These are phyloP conservation scores for Propithecus coquereli DNA, from an alignment of 2,113 vertebrate species.

Conservation along the genomic window DNA sequence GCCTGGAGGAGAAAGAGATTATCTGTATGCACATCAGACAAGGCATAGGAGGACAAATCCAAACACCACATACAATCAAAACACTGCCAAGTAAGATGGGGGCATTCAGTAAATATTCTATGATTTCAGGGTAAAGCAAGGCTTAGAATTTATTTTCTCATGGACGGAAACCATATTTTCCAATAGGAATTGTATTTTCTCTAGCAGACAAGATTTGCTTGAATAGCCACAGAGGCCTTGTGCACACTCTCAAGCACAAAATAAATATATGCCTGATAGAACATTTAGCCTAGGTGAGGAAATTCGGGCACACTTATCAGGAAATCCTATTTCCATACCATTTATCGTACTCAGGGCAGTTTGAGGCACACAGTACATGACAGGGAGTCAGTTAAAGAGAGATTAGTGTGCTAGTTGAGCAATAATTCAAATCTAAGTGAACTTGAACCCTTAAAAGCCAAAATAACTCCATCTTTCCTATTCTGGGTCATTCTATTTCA, in stretches of 20 bases:
- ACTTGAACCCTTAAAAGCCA: neutral
- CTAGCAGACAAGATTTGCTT: slow-evolving; percentile 16
- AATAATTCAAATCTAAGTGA: slow-evolving; percentile 54
- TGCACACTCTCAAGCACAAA: neutral
- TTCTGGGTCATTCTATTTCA: slow-evolving; percentile 53
- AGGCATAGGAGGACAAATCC: neutral
- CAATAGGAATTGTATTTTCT: slow-evolving; percentile 53
- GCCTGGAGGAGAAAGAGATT: neutral
- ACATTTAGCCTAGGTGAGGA: slow-evolving; percentile 41
- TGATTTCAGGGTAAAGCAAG: slow-evolving; percentile 42
- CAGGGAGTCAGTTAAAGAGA: slow-evolving; percentile 35
- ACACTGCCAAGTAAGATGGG: slow-evolving; percentile 25
- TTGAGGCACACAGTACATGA: neutral
- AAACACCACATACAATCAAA: slow-evolving; percentile 45
- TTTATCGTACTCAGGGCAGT: neutral
- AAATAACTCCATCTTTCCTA: neutral
- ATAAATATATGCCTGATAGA: neutral
- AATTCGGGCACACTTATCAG: neutral
- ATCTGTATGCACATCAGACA: neutral
- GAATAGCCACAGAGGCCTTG: neutral
- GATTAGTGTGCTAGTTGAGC: slow-evolving; percentile 30
- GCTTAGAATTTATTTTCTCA: slow-evolving; percentile 40
- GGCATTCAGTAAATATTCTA: slow-evolving; percentile 1
- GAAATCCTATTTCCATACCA: slow-evolving; percentile 36
- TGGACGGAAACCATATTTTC: slow-evolving; percentile 24